phyloP scores from a whole-genome alignment of 2,888 invertebrate species.

The Pristionchus exspectatus region DNA sequence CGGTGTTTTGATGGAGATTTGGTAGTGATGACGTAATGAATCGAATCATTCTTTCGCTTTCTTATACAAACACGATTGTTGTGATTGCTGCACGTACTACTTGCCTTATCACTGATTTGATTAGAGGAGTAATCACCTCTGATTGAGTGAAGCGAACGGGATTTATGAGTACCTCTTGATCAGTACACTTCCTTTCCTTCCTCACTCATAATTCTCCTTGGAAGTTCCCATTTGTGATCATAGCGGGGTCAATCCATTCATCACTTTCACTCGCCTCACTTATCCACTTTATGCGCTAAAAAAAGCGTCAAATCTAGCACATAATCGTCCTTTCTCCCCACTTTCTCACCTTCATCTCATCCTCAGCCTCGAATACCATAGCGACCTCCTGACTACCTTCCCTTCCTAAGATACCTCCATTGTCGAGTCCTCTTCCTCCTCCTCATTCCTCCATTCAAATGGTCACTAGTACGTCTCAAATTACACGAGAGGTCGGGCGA shows the following conservation, averaged over 20 bases:
- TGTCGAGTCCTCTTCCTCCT: too few species aligned
- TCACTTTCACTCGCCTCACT: slow-evolving; percentile 34
- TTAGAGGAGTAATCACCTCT: slow-evolving; percentile 14
- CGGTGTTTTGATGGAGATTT: not conserved
- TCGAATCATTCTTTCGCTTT: not conserved
- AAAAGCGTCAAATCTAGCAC: slow-evolving; percentile 38
- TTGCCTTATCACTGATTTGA: slow-evolving; percentile 47
- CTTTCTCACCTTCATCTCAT: not conserved
- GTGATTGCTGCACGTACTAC: not conserved
- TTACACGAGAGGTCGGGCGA: slow-evolving; percentile 29
- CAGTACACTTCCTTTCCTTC: not conserved
- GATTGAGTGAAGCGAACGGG: not conserved
- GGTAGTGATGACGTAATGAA: not conserved
- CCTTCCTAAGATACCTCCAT: not conserved
- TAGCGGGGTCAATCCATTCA: not conserved
- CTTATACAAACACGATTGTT: slow-evolving; percentile 44
- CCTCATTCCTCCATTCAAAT: not conserved
- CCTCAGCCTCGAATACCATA: not conserved
- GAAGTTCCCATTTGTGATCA: not conserved
- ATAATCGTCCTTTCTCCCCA: not conserved
- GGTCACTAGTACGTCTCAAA: slow-evolving; percentile 19
- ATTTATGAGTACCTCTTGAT: not conserved
- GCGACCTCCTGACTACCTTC: not conserved
- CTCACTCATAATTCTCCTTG: not conserved
- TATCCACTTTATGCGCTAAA: not conserved